Conservation (phyloP, 2,888 invertebrate species). For the Nemurella pictetii region DNA sequence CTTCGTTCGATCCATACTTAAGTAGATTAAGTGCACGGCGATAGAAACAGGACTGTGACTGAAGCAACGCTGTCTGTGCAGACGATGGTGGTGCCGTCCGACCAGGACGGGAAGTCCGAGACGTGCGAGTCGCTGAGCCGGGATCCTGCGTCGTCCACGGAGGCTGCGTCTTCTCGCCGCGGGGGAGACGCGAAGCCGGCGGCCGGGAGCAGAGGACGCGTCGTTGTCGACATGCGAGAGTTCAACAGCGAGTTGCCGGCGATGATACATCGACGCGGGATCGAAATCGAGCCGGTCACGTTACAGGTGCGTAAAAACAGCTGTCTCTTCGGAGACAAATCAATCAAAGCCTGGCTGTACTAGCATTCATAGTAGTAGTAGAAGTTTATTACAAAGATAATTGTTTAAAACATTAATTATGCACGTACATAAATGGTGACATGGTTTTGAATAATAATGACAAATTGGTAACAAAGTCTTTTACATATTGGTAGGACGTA, state of each 20-base stretch:
- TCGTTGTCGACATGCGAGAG: conserved; percentile 96
- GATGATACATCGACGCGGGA: conserved; percentile 87
- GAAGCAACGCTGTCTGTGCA: conserved; percentile 48
- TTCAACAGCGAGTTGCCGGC: conserved; percentile 96
- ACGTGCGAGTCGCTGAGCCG: conserved; percentile 55
- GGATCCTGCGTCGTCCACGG: conserved; percentile 50
- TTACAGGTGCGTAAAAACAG: conserved; percentile 65
- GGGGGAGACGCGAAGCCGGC: conserved; percentile 50
- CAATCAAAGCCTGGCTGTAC: too few species aligned
- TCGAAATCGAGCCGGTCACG: conserved; percentile 89
- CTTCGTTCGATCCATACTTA: neutral
- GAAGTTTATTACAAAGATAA: too few species aligned
- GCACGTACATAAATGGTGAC: too few species aligned
- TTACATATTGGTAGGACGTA: too few species aligned
- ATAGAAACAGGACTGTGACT: neutral
- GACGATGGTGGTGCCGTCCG: conserved; percentile 85
- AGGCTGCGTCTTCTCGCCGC: conserved; percentile 65
- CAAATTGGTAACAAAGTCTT: too few species aligned
- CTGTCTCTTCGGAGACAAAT: too few species aligned
- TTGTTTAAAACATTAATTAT: too few species aligned
- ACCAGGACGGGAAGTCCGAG: conserved; percentile 84
- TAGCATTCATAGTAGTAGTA: too few species aligned
- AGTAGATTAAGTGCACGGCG: neutral
- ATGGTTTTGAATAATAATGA: too few species aligned
- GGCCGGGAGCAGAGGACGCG: conserved; percentile 54